Percentiles rank a stretch among this genome's conserved stretches.
Conservation (phyloP, 2,113 vertebrate species). For the Brachypodius melanocephalos region DNA sequence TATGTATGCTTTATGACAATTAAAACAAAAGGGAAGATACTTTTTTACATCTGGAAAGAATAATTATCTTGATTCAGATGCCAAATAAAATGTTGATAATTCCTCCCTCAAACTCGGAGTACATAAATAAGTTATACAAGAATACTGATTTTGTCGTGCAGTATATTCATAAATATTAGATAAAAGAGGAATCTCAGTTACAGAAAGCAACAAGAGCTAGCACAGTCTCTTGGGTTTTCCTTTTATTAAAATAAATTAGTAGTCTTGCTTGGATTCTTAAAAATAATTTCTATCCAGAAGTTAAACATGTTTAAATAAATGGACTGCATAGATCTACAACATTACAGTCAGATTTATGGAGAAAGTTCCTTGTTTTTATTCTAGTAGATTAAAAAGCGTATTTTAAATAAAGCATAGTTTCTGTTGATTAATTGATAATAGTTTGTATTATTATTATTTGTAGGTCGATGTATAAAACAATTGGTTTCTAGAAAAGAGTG, state of each 20-base stretch:
- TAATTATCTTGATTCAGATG: background rate
- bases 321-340: background rate
- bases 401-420: background rate
- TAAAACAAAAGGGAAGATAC: background rate
- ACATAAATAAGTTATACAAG: background rate
- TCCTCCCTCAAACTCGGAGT: background rate
- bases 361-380: background rate
- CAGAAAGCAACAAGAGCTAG: background rate
- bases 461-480: too few relatives aligned
- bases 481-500: background rate
- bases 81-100: background rate
- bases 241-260: background rate
- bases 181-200: background rate
- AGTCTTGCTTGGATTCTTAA: background rate
- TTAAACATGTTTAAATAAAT: background rate
- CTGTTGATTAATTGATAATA: background rate
- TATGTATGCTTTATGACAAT: background rate
- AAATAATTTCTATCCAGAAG: background rate
- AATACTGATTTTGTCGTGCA: background rate
- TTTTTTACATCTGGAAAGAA: background rate
- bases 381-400: background rate
- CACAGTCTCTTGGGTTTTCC: background rate
- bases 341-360: background rate
- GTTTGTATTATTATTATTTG: background rate
- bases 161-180: background rate